Conservation (phyloP, 2,113 vertebrate species). For the Petrocephalus zakoni region DNA sequence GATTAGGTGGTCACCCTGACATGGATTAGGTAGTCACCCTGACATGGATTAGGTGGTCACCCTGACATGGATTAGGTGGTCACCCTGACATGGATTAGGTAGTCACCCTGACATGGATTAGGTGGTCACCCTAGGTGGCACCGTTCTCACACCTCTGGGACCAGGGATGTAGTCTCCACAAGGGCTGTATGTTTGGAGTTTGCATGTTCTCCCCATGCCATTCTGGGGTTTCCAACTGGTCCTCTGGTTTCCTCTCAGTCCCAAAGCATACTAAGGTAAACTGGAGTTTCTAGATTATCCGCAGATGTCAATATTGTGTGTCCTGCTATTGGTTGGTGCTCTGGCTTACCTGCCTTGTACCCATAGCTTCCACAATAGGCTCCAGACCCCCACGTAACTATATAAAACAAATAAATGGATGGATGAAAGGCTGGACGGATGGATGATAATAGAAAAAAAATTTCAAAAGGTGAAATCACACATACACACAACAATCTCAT, state of each 20-base stretch:
- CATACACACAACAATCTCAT: background rate
- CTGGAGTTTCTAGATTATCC: background rate
- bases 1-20: no score
- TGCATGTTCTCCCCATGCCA: background rate
- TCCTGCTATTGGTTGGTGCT: background rate
- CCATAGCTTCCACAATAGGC: background rate
- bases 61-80: no score
- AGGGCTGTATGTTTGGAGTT: background rate
- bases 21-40: no score
- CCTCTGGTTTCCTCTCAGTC: background rate
- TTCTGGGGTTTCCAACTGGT: background rate
- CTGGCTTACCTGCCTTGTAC: background rate
- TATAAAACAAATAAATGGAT: background rate
- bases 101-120: no score
- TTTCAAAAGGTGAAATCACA: background rate
- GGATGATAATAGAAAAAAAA: background rate
- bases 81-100: no score
- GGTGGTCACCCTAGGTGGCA: no score
- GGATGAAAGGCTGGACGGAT: background rate
- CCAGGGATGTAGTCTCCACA: background rate
- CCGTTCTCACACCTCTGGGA: background rate
- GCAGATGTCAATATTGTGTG: background rate
- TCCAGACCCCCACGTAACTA: background rate
- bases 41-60: no score
- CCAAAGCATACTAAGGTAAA: background rate